Evolutionary conservation across 2,888 invertebrate species (phyloP).

Genomic region (Xestobium rufovillosum): DNA sequence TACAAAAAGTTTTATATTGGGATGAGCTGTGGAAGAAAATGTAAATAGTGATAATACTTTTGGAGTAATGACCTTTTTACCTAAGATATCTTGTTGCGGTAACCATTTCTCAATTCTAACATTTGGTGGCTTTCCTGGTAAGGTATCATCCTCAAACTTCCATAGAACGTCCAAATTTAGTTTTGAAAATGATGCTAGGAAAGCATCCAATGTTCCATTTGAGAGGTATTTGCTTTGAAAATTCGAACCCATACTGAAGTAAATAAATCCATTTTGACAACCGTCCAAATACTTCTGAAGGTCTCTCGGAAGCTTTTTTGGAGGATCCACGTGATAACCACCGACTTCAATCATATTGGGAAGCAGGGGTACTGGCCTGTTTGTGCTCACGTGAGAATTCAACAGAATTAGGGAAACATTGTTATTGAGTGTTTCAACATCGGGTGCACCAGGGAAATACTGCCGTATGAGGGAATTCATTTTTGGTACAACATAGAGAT

Average conservation of each 20-base stretch:
- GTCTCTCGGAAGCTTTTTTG: constrained; percentile 34
- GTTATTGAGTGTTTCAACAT: constrained; percentile 26
- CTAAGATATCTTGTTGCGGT: constrained; percentile 35
- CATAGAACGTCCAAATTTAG: constrained; percentile 44
- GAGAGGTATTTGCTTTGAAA: constrained; percentile 48
- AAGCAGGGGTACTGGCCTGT: constrained; percentile 45
- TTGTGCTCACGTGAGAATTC: constrained; percentile 46
- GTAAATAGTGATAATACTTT: too few relatives aligned
- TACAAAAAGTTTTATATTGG: too few relatives aligned
- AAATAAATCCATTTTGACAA: constrained; percentile 45
- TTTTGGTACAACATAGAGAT: constrained; percentile 16
- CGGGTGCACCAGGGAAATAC: constrained; percentile 28
- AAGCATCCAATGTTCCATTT: constrained; percentile 42
- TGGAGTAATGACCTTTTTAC: too few relatives aligned
- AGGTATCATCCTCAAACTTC: constrained; percentile 43
- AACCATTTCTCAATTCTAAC: constrained; percentile 38
- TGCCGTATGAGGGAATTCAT: constrained; percentile 26
- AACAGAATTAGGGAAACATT: constrained; percentile 32
- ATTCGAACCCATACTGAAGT: constrained; percentile 51
- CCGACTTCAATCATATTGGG: constrained; percentile 52
- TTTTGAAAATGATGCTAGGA: constrained; percentile 48
- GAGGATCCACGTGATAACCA: constrained; percentile 40
- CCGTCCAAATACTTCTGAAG: constrained; percentile 44
- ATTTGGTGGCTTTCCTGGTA: constrained; percentile 35
- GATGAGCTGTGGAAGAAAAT: too few relatives aligned